These are phyloP conservation scores for Heliconius aoede DNA, from an alignment of 2,888 invertebrate species.

Conservation along the genomic window DNA sequence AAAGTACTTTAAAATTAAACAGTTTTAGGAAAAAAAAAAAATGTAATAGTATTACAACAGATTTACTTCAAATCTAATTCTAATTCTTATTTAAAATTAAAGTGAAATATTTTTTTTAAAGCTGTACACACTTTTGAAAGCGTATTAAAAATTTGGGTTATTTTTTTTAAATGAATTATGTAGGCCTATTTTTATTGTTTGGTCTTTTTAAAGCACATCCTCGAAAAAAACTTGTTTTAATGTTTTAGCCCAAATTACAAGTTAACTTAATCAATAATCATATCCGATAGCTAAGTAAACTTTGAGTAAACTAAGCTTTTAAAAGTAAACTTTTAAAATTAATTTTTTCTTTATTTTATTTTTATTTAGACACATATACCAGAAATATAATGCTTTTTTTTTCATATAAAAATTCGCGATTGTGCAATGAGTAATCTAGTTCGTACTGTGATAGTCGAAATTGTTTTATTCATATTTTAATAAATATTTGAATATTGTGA, in stretches of 20 bases:
- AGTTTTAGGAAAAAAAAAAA: not conserved
- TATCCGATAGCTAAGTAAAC: too few species aligned
- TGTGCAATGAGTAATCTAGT: slow-evolving; percentile 43
- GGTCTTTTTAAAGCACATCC: not conserved
- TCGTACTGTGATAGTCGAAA: slow-evolving; percentile 47
- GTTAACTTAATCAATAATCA: too few species aligned
- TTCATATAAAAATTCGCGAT: not conserved
- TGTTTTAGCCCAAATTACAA: too few species aligned
- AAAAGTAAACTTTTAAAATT: too few species aligned
- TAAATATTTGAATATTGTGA: slow-evolving; percentile 32
- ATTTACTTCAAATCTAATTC: too few species aligned
- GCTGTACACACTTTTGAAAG: not conserved
- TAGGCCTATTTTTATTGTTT: not conserved
- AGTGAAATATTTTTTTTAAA: not conserved
- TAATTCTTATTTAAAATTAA: not conserved
- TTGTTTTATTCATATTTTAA: slow-evolving; percentile 32
- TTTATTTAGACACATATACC: too few species aligned
- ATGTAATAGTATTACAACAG: not conserved
- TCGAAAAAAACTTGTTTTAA: not conserved
- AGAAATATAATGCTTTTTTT: too few species aligned
- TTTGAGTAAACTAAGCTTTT: too few species aligned
- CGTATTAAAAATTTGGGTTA: too few species aligned
- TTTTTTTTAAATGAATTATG: not conserved
- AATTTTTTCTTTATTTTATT: too few species aligned
- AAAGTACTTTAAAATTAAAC: too few species aligned